Base-by-base conservation (phyloP, 1,140 invertebrate species). In the Cephus cinctus region DNA sequence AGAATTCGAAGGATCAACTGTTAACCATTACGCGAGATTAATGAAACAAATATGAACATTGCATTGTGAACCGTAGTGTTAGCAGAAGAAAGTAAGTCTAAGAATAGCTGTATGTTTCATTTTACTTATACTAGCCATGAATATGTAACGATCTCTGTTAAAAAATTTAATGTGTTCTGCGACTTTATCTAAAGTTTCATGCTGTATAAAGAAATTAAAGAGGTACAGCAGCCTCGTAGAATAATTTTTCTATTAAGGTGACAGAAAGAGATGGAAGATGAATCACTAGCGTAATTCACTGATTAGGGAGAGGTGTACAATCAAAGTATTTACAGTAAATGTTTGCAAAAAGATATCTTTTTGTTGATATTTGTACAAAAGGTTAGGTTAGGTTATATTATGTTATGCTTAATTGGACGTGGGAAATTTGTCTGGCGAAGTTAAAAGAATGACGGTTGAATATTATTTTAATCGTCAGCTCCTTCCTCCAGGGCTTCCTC, bases 361-460 rank as follows among this genome's bases (percentile, higher is more conserved):
- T n/a, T n/a, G 18, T 32, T 9, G 15, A 31, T 18, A 21, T 12
- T 8, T 43, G 22, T 43, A 9, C n/a, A 47, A 18, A 47, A 47
- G 48, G 60, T 36, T 30, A 43, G 5, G 43, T 50, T 36, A 34
- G 56, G 42, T 50, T 57, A 9, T 41, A 19, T 14, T 18, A 15
- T 8, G 20, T 19, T 22, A 50, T 42, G 36, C 22, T 23, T 41
- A 36, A 11, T 48, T 48, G 23, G 22, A 22, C 25, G 35, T 14
- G 18, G 18, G 9, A 31, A 27, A 6, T 8, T 27, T 27, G 6
- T 27, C 6, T 8, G 25, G 6, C 25, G 25, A 8, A 27, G 25
- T 27, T 8, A 8, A n/a, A n/a, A 27, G n/a, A 27, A n/a, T n/a
- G n/a, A 8, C 25, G 25, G n/a, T 27, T 27, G n/a, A 6, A 27